phyloP scores from a whole-genome alignment of 1,140 invertebrate genomes.

The Papilio dardanus region DNA sequence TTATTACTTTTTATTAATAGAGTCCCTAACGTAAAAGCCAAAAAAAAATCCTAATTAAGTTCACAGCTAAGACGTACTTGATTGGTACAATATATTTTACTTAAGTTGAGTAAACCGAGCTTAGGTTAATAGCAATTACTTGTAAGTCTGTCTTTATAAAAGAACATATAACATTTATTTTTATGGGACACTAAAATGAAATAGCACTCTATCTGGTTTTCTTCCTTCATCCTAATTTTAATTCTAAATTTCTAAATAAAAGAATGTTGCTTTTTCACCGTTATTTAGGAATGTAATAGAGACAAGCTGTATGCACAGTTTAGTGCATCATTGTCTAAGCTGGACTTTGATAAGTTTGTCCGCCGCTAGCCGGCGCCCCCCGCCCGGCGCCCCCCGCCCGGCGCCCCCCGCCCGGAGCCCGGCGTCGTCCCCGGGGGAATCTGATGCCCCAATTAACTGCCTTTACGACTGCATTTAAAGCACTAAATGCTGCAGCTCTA shows the following conservation, averaged over 20 bases:
- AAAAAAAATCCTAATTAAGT: neutral
- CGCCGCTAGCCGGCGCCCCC: neutral
- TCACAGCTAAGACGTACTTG: neutral
- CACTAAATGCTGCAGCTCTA: slow-evolving; percentile 13
- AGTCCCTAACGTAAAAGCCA: neutral
- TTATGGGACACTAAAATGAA: neutral
- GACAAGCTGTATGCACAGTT: neutral
- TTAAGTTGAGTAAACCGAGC: slow-evolving; percentile 5
- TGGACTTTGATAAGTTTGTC: slow-evolving; percentile 9
- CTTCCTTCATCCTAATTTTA: no score
- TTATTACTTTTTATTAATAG: neutral
- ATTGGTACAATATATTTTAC: slow-evolving; percentile 11
- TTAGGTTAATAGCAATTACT: slow-evolving; percentile 1
- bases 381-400: neutral
- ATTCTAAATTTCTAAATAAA: neutral
- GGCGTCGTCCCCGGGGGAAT: neutral
- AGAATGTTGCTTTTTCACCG: neutral
- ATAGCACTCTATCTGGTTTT: neutral
- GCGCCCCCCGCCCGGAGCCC: neutral
- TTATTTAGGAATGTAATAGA: neutral
- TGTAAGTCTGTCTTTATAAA: neutral
- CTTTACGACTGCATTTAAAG: slow-evolving; percentile 19
- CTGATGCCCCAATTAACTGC: slow-evolving; percentile 5
- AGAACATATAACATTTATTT: neutral
- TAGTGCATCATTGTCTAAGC: slow-evolving; percentile 10